Base-by-base conservation (phyloP, 1,140 invertebrate species). In the Eumaeus atala region DNA sequence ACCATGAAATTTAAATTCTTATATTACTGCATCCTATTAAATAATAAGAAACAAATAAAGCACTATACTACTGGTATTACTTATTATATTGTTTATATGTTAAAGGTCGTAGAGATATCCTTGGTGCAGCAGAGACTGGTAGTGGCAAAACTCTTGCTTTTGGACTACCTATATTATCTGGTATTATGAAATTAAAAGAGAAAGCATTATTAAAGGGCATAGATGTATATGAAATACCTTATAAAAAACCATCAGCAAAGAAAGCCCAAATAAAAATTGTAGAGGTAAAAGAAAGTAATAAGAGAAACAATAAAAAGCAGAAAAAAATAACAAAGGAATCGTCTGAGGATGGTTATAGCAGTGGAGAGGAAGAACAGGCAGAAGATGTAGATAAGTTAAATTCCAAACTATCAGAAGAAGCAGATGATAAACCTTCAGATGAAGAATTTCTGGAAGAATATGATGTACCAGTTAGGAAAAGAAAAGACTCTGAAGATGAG, bases 141-240 rank as follows among this genome's bases (percentile, higher is more conserved):
- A 98, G 96, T 90, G 98, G 98, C 0, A 99, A 99, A 90, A 99
- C 97, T 0, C 86, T 99, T 37, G 97, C 97, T 0, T 99, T 99
- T 91, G 96, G 95, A 3, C 95, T 99, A 59, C 98, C 98, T 21
- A 94, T 99, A 48, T 81, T 98, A 47, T 87, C 92, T 61, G 94
- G 94, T 7, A 97, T 98, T 59, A 83, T 98, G 51, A 89, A 93
- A 64, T 77, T 94, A 1, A 93, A 93, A 75, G 71, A 81, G 70
- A 88, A 79, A 70, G 77, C 80, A 11, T 47, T 58, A 28, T 16
- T 66, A 0, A 77, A 77, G 57, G 77, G 75, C 4, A 28, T 79
- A 33, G 74, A 85, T 66, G 73, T 80, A 1, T 82, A 87, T 57
- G 77, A 84, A 9, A 74, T 86, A 62, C 78, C 76, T 40, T 88